A percentile compares a stretch with the other conserved stretches of the same genome.
These are phyloP conservation scores for Galagoides demidoff DNA, from an alignment of 2,797 vertebrate genomes.

Conservation along the genomic window DNA sequence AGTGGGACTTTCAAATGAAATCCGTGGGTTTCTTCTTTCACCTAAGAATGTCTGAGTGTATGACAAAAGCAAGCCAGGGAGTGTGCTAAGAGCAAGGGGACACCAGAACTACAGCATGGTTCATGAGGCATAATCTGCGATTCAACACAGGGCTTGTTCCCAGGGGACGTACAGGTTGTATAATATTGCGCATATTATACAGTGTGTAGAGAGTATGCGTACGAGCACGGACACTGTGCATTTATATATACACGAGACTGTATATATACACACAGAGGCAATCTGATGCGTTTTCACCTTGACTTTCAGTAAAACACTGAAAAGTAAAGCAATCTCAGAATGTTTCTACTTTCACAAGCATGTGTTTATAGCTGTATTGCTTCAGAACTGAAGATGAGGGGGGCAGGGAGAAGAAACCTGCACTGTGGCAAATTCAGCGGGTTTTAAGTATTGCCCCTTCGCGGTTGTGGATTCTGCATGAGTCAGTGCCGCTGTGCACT, in stretches of 20 bases:
- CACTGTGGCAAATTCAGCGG: constrained; percentile 55
- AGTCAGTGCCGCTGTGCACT: constrained; percentile 64
- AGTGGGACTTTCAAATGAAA: constrained; percentile 79
- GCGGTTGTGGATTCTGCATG: constrained; percentile 41
- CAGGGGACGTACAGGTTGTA: constrained; percentile 76
- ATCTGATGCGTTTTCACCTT: constrained; percentile 71
- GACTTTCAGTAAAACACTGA: constrained; percentile 69
- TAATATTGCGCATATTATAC: constrained; percentile 78
- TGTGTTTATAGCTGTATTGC: constrained; percentile 62
- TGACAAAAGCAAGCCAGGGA: constrained; percentile 83
- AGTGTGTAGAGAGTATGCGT: constrained; percentile 71
- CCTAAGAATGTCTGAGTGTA: constrained; percentile 64
- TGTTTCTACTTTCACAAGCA: constrained; percentile 72
- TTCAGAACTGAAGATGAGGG: constrained; percentile 66
- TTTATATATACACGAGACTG: constrained; percentile 83
- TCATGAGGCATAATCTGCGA: constrained; percentile 38
- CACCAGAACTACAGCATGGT: constrained; percentile 59
- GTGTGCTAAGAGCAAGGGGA: constrained; percentile 71
- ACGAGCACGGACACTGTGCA: constrained; percentile 75
- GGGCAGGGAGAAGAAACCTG: constrained; percentile 71
- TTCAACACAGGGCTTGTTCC: constrained; percentile 67
- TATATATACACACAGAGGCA: constrained; percentile 82
- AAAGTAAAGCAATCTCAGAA: constrained; percentile 79
- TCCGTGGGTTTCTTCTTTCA: constrained; percentile 65
- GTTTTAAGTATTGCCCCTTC: constrained; percentile 29